These are phyloP conservation scores for Chrysolina oricalcia DNA, from an alignment of 2,888 invertebrate genomes.

Conservation along the genomic window DNA sequence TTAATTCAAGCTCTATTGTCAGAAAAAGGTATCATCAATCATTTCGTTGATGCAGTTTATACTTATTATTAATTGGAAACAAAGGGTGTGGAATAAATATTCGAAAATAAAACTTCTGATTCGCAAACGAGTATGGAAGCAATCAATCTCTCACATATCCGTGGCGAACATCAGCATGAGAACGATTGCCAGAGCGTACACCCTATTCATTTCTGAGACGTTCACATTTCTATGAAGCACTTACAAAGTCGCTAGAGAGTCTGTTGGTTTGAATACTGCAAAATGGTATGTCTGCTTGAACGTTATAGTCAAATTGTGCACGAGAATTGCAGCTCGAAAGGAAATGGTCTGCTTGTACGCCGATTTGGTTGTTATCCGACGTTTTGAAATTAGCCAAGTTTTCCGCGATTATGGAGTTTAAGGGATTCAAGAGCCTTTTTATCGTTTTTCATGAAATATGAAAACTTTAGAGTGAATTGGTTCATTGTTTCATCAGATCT, in stretches of 20 bases:
- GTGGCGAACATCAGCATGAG: not conserved
- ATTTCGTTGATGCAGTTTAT: no score
- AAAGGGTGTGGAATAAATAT: no score
- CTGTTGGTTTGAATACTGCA: constrained; percentile 33
- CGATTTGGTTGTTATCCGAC: constrained; percentile 30
- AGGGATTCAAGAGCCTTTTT: not conserved
- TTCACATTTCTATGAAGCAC: constrained; percentile 19
- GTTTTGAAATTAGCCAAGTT: constrained; percentile 32
- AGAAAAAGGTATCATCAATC: no score
- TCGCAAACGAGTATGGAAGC: not conserved
- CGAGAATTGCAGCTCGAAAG: constrained; percentile 49
- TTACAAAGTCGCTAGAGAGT: not conserved
- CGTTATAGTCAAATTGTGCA: constrained; percentile 48
- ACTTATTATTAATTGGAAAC: no score
- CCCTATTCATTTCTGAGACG: constrained; percentile 5
- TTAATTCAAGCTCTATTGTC: no score
- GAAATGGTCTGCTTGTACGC: constrained; percentile 21
- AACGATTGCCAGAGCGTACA: not conserved
- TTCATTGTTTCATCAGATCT: not conserved
- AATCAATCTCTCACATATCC: not conserved
- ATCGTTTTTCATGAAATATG: not conserved
- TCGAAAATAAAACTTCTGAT: not conserved
- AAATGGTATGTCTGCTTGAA: constrained; percentile 38
- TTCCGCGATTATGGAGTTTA: not conserved
- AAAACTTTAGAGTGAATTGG: not conserved